phyloP scores from a whole-genome alignment of 1,140 invertebrate genomes.

The Heliconius nattereri region DNA sequence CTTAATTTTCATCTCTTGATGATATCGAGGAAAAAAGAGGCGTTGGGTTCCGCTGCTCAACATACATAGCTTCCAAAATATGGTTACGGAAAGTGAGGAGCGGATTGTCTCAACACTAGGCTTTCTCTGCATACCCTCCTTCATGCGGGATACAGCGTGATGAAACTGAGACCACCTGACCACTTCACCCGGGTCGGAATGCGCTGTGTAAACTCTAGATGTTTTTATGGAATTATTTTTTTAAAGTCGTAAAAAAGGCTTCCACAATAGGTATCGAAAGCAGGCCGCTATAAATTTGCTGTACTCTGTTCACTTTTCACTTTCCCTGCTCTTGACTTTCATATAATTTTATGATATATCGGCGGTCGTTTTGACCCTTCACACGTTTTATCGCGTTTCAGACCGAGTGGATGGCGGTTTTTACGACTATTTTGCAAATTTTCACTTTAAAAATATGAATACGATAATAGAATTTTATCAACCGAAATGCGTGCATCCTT shows the following conservation, averaged over 20 bases:
- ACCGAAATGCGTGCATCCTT: slow-evolving; percentile 49
- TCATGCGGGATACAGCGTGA: too few relatives aligned
- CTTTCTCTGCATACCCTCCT: too few relatives aligned
- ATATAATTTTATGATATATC: slow-evolving; percentile 81
- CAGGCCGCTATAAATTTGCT: slow-evolving; percentile 76
- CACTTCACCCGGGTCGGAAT: slow-evolving; percentile 5
- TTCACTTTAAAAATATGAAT: slow-evolving; percentile 64
- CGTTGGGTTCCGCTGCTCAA: too few relatives aligned
- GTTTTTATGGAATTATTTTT: slow-evolving; percentile 71
- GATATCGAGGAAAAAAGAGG: too few relatives aligned
- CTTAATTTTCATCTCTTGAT: too few relatives aligned
- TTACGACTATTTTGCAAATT: slow-evolving; percentile 62
- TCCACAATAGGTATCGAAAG: slow-evolving; percentile 76
- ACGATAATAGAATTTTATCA: slow-evolving; percentile 53
- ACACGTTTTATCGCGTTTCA: slow-evolving; percentile 52
- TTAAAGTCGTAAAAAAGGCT: slow-evolving; percentile 68
- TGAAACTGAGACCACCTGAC: background rate
- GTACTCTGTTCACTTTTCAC: slow-evolving; percentile 70
- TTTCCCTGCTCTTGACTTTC: slow-evolving; percentile 78
- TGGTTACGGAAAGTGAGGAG: too few relatives aligned
- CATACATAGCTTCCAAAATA: too few relatives aligned
- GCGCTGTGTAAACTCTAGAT: slow-evolving; percentile 52
- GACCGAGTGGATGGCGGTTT: slow-evolving; percentile 43
- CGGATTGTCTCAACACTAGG: too few relatives aligned
- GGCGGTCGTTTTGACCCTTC: slow-evolving; percentile 72